Percentiles rank a stretch among this genome's conserved stretches.
phyloP scores from a whole-genome alignment of 2,888 invertebrate species.

The Plebejus melissa region DNA sequence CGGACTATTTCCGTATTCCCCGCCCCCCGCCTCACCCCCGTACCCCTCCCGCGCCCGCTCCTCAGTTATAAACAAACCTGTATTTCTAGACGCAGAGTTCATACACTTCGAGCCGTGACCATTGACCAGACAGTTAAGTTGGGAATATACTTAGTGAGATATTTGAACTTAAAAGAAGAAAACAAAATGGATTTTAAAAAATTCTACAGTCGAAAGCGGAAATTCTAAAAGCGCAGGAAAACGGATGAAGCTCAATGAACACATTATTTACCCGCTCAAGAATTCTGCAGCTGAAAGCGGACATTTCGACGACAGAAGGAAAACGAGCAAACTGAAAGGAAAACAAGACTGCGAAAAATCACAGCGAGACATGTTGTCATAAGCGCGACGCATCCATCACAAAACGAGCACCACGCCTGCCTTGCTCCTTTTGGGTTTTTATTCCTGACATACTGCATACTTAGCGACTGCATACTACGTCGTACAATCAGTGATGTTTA shows the following conservation, averaged over 20 bases:
- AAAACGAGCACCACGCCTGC: neutral
- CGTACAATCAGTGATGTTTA: neutral
- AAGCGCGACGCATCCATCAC: neutral
- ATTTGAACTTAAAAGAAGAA: neutral
- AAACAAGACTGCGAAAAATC: slow-evolving; percentile 9
- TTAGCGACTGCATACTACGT: neutral
- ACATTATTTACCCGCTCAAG: neutral
- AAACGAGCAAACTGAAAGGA: slow-evolving; percentile 1
- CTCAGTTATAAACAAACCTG: slow-evolving; percentile 12
- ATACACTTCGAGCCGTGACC: neutral
- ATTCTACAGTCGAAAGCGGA: neutral
- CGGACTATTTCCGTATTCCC: neutral
- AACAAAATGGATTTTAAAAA: neutral
- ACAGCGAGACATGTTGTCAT: neutral
- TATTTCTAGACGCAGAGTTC: slow-evolving; percentile 6
- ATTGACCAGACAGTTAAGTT: neutral
- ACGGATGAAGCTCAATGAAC: neutral
- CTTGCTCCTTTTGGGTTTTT: neutral
- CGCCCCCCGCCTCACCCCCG: neutral
- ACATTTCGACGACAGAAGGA: neutral
- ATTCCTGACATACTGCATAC: neutral
- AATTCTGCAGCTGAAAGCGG: neutral
- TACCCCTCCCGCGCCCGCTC: neutral
- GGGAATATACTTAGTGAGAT: neutral
- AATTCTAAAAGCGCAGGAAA: neutral